These are phyloP conservation scores for Dinocampus coccinellae DNA, from an alignment of 2,888 invertebrate genomes.

Conservation along the genomic window DNA sequence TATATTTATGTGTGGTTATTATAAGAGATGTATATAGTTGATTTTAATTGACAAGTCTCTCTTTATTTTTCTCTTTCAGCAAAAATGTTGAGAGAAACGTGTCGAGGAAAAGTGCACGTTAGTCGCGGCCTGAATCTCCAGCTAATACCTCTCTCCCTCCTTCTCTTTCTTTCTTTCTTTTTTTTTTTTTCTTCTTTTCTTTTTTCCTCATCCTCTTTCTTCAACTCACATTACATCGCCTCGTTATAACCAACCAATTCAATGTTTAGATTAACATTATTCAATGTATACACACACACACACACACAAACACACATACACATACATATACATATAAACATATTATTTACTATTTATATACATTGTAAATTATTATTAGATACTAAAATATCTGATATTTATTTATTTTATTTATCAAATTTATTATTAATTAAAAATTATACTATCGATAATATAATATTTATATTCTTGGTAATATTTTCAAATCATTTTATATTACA, in stretches of 20 bases:
- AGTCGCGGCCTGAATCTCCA: conserved; percentile 69
- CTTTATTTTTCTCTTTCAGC: conserved; percentile 39
- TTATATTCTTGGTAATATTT: background rate
- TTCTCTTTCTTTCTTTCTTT: conserved; percentile 1
- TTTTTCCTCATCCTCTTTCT: conserved; percentile 9
- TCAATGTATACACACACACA: no score
- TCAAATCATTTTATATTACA: background rate
- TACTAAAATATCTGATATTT: no score
- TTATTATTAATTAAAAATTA: background rate
- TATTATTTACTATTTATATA: no score
- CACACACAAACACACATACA: no score
- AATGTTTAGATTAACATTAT: background rate
- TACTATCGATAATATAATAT: background rate
- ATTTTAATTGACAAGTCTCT: conserved; percentile 23
- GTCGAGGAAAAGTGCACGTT: conserved; percentile 68
- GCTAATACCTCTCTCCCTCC: conserved; percentile 56
- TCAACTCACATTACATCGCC: conserved; percentile 13
- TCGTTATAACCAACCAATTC: background rate
- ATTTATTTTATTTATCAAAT: background rate
- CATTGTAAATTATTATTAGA: background rate
- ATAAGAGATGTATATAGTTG: conserved; percentile 3
- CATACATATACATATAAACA: no score
- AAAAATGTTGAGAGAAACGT: conserved; percentile 60
- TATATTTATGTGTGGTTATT: conserved; percentile 17
- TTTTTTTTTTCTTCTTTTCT: conserved; percentile 5